phyloP scores from a whole-genome alignment of 1,140 invertebrate genomes.

The Megathymus violae region DNA sequence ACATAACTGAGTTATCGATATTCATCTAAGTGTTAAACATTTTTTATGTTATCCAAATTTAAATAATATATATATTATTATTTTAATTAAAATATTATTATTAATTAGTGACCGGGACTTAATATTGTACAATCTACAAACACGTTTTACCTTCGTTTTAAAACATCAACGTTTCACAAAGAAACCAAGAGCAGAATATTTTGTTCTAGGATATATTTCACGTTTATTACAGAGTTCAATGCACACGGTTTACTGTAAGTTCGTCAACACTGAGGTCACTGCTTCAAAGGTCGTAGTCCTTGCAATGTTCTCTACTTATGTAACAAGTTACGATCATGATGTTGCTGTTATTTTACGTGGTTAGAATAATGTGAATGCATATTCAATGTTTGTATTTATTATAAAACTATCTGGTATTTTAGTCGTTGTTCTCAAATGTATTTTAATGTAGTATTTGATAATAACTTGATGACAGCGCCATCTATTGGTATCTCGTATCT shows the following conservation, averaged over 20 bases:
- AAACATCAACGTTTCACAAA: conserved; percentile 1
- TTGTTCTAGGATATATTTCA: background rate
- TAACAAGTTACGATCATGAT: conserved; percentile 46
- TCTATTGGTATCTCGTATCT: too few relatives aligned
- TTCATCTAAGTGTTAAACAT: too few relatives aligned
- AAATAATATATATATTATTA: too few relatives aligned
- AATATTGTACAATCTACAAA: too few relatives aligned
- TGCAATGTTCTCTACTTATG: conserved; percentile 55
- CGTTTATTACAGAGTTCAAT: conserved; percentile 38
- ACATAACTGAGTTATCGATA: too few relatives aligned
- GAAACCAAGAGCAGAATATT: background rate
- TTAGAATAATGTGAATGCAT: background rate
- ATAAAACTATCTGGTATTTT: background rate
- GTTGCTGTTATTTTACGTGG: conserved; percentile 9
- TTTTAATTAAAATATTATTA: too few relatives aligned
- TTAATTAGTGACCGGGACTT: too few relatives aligned
- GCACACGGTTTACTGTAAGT: conserved; percentile 49
- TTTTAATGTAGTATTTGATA: too few relatives aligned
- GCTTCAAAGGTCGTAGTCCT: conserved; percentile 66
- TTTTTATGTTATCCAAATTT: too few relatives aligned
- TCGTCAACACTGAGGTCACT: conserved; percentile 63
- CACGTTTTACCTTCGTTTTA: too few relatives aligned
- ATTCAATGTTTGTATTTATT: background rate
- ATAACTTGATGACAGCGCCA: too few relatives aligned
- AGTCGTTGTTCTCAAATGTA: too few relatives aligned